Conservation (phyloP, 2,113 vertebrate species). For the Ascaphus truei region DNA sequence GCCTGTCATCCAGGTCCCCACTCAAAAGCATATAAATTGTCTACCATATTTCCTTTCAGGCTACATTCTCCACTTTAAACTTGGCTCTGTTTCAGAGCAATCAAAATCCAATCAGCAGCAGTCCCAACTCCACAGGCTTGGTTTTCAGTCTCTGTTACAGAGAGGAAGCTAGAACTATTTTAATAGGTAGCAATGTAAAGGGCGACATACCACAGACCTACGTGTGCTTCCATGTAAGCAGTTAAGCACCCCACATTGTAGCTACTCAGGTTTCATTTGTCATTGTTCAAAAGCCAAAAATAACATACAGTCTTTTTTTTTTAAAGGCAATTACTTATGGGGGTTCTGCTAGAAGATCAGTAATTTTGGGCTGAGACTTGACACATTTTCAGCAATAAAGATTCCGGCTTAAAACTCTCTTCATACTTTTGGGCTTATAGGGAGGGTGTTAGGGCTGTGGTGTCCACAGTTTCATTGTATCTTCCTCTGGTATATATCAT, state of each 20-base stretch:
- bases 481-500: too few species aligned
- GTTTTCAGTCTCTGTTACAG: constrained; percentile 37
- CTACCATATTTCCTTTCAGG: constrained; percentile 60
- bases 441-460: too few species aligned
- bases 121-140: constrained; percentile 53
- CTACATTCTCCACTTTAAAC: constrained; percentile 53
- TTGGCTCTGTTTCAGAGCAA: constrained; percentile 57
- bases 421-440: background rate
- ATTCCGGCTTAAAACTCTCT: background rate
- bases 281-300: background rate
- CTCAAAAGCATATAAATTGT: constrained; percentile 63
- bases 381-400: background rate
- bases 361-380: background rate
- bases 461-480: too few species aligned
- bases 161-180: constrained; percentile 41
- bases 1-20: constrained; percentile 50
- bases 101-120: constrained; percentile 55
- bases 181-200: constrained; percentile 9
- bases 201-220: constrained; percentile 18
- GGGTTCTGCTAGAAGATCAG: background rate
- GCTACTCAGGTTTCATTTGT: constrained; percentile 29
- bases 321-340: background rate
- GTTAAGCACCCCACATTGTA: constrained; percentile 18
- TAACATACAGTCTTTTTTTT: background rate
- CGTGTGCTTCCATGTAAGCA: constrained; percentile 14